Percentiles rank a stretch among this genome's conserved stretches.
phyloP scores from a whole-genome alignment of 2,797 vertebrate species.

The Microchirus variegatus region DNA sequence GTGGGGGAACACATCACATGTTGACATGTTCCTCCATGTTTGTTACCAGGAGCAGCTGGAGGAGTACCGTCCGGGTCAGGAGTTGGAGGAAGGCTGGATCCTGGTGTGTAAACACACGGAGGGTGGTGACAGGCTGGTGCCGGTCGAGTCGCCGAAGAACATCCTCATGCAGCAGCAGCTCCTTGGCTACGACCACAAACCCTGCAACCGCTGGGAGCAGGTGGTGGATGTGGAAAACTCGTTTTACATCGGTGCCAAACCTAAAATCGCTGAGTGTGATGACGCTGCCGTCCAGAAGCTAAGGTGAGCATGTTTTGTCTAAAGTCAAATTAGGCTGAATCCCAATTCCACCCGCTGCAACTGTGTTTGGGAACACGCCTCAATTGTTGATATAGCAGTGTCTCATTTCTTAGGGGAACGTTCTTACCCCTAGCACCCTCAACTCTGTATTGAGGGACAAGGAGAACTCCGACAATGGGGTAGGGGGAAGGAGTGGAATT shows the following conservation, averaged over 20 bases:
- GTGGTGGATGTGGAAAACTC: constrained; percentile 92
- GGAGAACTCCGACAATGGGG: no score
- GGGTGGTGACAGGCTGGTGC: constrained; percentile 92
- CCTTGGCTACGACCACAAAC: constrained; percentile 93
- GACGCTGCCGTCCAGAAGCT: constrained; percentile 89
- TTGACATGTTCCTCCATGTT: background rate
- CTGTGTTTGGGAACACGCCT: no score
- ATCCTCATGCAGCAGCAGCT: constrained; percentile 91
- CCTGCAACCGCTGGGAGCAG: constrained; percentile 94
- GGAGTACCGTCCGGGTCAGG: constrained; percentile 87
- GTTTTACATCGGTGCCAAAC: constrained; percentile 87
- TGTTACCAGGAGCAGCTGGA: constrained; percentile 90
- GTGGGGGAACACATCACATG: background rate
- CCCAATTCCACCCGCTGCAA: no score
- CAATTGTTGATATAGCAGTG: no score
- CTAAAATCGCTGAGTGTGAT: constrained; percentile 86
- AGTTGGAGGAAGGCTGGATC: constrained; percentile 93
- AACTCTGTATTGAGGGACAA: no score
- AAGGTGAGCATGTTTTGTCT: constrained; percentile 76
- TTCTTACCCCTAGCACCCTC: no score
- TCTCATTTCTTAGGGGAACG: no score
- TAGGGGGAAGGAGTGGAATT: no score
- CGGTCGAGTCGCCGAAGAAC: constrained; percentile 90
- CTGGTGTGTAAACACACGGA: constrained; percentile 93
- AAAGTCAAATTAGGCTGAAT: background rate